These are phyloP conservation scores for Cheilinus undulatus DNA, from an alignment of 2,113 vertebrate genomes.

Conservation along the genomic window DNA sequence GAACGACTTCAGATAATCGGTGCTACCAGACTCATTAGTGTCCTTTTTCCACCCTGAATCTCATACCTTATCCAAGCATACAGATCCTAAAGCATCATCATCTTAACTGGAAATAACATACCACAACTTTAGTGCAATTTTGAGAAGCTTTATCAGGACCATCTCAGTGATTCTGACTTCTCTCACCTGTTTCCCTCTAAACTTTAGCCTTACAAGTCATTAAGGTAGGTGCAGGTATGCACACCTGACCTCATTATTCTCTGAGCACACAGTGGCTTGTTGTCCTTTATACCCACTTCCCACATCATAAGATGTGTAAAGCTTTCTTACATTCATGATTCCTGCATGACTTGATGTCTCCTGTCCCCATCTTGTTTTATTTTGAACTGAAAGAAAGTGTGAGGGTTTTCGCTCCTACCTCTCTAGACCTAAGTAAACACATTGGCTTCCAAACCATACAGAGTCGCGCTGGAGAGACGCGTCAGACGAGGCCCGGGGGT, in stretches of 20 bases:
- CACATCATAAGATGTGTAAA: constrained; percentile 2
- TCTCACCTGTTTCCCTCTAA: no score
- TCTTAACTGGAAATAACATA: no score
- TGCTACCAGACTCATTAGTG: not conserved
- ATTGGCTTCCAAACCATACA: constrained; percentile 76
- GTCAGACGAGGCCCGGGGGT: constrained; percentile 58
- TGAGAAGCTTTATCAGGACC: no score
- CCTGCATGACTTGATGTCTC: constrained; percentile 29
- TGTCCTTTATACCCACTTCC: constrained; percentile 18
- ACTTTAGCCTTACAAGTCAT: no score
- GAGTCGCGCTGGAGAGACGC: constrained; percentile 57
- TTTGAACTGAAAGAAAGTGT: constrained; percentile 28
- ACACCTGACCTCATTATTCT: constrained; percentile 18
- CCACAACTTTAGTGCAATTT: no score
- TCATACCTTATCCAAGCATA: not conserved
- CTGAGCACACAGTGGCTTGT: constrained; percentile 14
- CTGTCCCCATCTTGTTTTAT: constrained; percentile 26
- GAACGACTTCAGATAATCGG: constrained; percentile 28
- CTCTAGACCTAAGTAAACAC: constrained; percentile 78
- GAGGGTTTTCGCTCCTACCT: constrained; percentile 60
- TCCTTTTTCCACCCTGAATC: constrained; percentile 13
- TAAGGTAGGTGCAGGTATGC: not conserved
- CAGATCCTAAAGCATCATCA: not conserved
- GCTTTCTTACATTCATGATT: constrained; percentile 26
- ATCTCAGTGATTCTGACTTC: no score